These are phyloP conservation scores for Ammodramus savannarum DNA, from an alignment of 2,113 vertebrate genomes.

Conservation along the genomic window DNA sequence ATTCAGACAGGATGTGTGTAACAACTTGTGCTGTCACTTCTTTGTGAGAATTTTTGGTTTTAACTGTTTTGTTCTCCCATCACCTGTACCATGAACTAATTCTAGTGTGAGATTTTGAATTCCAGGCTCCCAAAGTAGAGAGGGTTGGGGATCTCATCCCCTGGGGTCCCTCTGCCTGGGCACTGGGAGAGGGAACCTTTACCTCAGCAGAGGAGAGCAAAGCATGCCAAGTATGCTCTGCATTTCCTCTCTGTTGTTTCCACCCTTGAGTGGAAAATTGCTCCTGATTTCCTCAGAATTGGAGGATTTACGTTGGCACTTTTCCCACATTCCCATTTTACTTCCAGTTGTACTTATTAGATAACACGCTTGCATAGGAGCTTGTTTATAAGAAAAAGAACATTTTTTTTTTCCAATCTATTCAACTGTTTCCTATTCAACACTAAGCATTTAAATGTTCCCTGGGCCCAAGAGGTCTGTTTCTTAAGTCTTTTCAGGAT, in stretches of 20 bases:
- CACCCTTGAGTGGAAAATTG: slow-evolving; percentile 7
- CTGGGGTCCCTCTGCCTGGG: not conserved
- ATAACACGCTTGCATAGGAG: not conserved
- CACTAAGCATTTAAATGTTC: not conserved
- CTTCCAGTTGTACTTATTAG: not conserved
- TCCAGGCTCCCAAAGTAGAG: not conserved
- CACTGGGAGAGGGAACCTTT: not conserved
- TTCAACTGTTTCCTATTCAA: not conserved
- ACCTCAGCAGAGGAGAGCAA: not conserved
- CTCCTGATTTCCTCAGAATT: not conserved
- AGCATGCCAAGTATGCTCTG: slow-evolving; percentile 7
- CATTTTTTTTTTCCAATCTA: not conserved
- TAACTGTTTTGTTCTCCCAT: not conserved
- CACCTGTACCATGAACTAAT: not conserved
- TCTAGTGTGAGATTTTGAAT: not conserved
- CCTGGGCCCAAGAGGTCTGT: not conserved
- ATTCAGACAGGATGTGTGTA: not conserved
- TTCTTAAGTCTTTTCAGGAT: not conserved
- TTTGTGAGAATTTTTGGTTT: not conserved
- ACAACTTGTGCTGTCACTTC: not conserved
- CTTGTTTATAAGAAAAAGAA: not conserved
- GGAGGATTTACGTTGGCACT: not conserved
- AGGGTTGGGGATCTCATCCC: not conserved
- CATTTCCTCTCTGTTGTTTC: not conserved
- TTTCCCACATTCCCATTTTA: slow-evolving; percentile 5